These are phyloP conservation scores for Amphibalanus amphitrite DNA, from an alignment of 1,140 invertebrate species.

Conservation along the genomic window DNA sequence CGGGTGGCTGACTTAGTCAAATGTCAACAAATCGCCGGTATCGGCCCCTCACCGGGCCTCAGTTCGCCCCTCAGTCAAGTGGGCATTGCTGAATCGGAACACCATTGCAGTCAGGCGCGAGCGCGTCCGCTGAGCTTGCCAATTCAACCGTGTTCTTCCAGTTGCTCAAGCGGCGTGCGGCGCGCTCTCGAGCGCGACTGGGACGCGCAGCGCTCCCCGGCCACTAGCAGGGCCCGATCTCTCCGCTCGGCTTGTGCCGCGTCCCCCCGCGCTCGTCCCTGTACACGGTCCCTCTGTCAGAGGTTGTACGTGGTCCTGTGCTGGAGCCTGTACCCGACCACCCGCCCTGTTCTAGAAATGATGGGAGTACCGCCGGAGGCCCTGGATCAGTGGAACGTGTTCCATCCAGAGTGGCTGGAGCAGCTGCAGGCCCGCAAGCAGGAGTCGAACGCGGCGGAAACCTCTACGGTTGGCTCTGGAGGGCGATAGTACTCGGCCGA, in stretches of 20 bases:
- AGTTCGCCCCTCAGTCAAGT: background rate
- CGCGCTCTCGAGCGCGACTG: background rate
- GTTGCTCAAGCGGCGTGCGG: background rate
- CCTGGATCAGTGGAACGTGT: background rate
- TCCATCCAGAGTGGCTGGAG: background rate
- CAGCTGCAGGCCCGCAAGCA: background rate
- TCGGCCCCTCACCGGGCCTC: background rate
- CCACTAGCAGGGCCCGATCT: background rate
- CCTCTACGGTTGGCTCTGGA: no score
- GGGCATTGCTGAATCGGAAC: background rate
- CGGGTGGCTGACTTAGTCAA: background rate
- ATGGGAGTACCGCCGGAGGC: background rate
- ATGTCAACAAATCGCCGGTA: background rate
- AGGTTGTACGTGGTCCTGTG: no score
- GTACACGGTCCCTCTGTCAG: no score
- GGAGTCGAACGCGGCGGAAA: no score
- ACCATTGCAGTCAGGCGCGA: no score
- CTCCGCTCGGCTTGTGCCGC: no score
- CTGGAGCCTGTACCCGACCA: no score
- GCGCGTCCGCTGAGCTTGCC: background rate
- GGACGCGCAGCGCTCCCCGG: background rate
- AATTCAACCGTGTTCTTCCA: background rate
- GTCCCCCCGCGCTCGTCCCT: no score
- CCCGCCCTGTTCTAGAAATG: background rate
- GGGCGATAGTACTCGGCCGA: no score